Evolutionary conservation across 2,797 vertebrate genomes (phyloP), one percentile per base, ranked within the genome.

Genomic region (Rhinichthys osculus): DNA sequence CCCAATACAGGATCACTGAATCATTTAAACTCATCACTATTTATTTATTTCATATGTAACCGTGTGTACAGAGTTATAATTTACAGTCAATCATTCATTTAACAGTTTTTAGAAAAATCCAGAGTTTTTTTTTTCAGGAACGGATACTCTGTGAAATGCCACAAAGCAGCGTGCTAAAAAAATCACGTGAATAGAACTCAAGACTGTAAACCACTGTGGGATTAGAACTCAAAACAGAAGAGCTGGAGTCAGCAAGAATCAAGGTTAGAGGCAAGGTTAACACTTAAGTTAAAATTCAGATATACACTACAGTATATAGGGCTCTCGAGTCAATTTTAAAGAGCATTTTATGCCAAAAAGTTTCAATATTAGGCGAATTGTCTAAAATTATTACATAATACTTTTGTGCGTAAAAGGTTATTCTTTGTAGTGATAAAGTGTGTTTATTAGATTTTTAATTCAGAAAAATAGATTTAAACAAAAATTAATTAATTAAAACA

Each of bases 161-260:
- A 83, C 71, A 83, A 66, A 38, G 33, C 30, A 17, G 7, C 19
- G 2, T 74, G 71, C 5, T 74, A 47, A 38, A 50, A 50, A 27
- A 27, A 76, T 83, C 82, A 83, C 82, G 67, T 74, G 81, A 64
- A 64, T 30, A 44, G n/a, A 40, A 30, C 74, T 77, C 52, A 73
- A 70, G 38, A 72, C 42, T 33, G 30, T 27, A 70, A 81, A 19
- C n/a, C 52, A n/a, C 52, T 42, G 80, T 71, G 50, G 35, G 57
- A 52, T 42, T 9, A 82, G 7, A 67, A n/a, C 27, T 70, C 16
- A 44, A 57, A 62, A 44, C 38, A 62, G 52, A 72, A 33, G 23
- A 50, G 5, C 42, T 21, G 44, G 16, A 67, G 59, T 83, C 72
- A 52, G 59, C 59, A 38, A 38, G 30, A 73, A 62, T 23, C 19